These are phyloP conservation scores for Frankliniella fusca DNA, from an alignment of 2,888 invertebrate species.

Conservation along the genomic window DNA sequence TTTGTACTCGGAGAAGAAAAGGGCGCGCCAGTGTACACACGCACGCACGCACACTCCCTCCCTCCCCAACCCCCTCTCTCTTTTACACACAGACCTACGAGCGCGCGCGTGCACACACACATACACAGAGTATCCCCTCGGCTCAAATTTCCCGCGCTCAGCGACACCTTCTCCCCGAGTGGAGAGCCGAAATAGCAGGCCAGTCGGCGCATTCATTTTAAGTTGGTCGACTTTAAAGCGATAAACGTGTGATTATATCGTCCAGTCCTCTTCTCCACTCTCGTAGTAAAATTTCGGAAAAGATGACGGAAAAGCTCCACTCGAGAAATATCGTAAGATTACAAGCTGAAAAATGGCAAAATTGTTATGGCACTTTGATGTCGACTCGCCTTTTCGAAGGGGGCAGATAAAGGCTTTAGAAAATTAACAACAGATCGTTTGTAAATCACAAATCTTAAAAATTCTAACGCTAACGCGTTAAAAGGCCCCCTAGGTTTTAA, in stretches of 20 bases:
- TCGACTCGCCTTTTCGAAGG: too few species aligned
- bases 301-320: too few species aligned
- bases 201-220: constrained; percentile 7
- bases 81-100: not conserved
- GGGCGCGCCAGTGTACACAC: not conserved
- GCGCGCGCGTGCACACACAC: too few species aligned
- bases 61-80: not conserved
- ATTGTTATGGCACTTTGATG: too few species aligned
- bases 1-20: constrained; percentile 20
- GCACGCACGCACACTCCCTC: not conserved
- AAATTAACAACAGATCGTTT: too few species aligned
- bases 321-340: too few species aligned
- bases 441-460: too few species aligned
- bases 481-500: too few species aligned
- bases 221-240: not conserved
- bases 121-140: not conserved
- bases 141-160: not conserved
- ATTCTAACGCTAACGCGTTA: too few species aligned
- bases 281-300: too few species aligned
- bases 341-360: too few species aligned
- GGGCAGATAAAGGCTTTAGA: too few species aligned
- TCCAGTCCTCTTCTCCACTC: not conserved
- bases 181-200: not conserved
- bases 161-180: not conserved
- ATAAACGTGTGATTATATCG: not conserved